Conservation (phyloP, 2,888 invertebrate species). For the Trachelus iudaicus region DNA sequence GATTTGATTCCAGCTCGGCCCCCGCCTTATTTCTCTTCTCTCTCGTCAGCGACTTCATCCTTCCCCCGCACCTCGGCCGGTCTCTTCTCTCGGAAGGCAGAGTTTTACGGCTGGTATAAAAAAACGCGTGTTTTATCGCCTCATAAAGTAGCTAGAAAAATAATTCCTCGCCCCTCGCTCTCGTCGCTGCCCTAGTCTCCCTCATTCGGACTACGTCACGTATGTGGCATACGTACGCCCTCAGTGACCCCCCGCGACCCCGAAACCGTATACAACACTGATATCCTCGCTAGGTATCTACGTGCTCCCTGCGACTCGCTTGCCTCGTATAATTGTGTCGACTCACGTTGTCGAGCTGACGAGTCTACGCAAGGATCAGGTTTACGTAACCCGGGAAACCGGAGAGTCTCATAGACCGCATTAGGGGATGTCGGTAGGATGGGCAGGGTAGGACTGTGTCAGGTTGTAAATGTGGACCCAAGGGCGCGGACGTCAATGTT, state of each 20-base stretch:
- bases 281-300: background rate
- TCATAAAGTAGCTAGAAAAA: slow-evolving; percentile 22
- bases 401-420: background rate
- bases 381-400: background rate
- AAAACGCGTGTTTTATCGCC: slow-evolving; percentile 20
- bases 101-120: slow-evolving; percentile 18
- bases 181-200: background rate
- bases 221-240: background rate
- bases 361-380: background rate
- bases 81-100: background rate
- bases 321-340: background rate
- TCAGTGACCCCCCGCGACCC: no score
- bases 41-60: background rate
- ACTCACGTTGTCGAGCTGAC: background rate
- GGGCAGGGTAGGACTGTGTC: background rate
- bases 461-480: background rate
- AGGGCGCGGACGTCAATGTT: background rate
- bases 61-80: background rate
- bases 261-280: background rate
- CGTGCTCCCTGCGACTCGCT: background rate
- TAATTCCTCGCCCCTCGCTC: slow-evolving; percentile 10
- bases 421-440: background rate
- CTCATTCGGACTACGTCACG: background rate
- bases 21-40: background rate
- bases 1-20: background rate